These are phyloP conservation scores for Echeneis naucrates DNA, from an alignment of 2,797 vertebrate genomes.

Conservation along the genomic window DNA sequence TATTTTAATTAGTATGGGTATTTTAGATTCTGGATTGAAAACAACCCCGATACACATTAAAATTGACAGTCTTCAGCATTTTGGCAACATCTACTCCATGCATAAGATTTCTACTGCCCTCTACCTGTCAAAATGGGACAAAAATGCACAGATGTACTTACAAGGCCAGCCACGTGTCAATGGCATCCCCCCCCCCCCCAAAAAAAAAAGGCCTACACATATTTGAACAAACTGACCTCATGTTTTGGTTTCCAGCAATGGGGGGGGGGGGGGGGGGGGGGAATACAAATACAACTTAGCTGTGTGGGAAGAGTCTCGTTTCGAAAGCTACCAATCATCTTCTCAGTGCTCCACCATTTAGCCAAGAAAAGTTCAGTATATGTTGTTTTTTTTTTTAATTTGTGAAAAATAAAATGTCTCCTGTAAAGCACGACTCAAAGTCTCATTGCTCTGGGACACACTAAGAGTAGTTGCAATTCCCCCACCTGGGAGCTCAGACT, in stretches of 20 bases:
- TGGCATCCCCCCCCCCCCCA: neutral
- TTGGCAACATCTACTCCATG: neutral
- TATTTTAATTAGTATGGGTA: conserved; percentile 44
- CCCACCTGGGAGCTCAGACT: conserved; percentile 30
- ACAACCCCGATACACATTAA: conserved; percentile 7
- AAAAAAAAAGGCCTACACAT: neutral
- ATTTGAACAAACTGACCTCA: neutral
- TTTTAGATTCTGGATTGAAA: conserved; percentile 17
- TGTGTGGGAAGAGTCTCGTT: neutral
- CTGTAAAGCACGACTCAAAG: conserved; percentile 7
- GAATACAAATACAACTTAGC: neutral
- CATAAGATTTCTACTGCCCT: conserved; percentile 69
- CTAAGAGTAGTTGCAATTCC: conserved; percentile 14
- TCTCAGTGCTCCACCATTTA: neutral
- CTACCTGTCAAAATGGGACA: conserved; percentile 49
- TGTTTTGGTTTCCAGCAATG: neutral
- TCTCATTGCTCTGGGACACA: neutral
- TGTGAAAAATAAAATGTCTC: conserved; percentile 10
- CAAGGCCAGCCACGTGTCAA: neutral
- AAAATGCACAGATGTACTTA: conserved; percentile 10
- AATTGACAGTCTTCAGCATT: conserved; percentile 11
- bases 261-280: no score
- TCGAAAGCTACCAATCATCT: neutral
- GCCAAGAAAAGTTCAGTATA: neutral
- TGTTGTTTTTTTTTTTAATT: conserved; percentile 4